A percentile compares a stretch with the other conserved stretches of the same genome.
These are phyloP conservation scores for Hirtodrosophila alboralis DNA, from an alignment of 2,888 invertebrate genomes.

Conservation along the genomic window DNA sequence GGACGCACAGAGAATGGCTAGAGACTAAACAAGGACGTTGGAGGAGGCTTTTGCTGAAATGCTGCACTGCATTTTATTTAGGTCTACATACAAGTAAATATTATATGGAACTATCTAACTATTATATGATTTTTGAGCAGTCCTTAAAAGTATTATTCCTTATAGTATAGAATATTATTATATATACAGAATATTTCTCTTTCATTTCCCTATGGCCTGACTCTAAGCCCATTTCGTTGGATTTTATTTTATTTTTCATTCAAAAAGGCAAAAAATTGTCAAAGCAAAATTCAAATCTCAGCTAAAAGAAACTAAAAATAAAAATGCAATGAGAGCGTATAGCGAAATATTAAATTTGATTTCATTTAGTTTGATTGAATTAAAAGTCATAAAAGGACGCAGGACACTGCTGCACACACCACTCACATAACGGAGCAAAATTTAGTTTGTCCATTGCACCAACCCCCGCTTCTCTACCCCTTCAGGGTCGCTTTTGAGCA, in stretches of 20 bases:
- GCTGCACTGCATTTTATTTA: not conserved
- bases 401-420: slow-evolving; percentile 1
- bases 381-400: slow-evolving; percentile 60
- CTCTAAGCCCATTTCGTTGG: slow-evolving; percentile 3
- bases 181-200: not conserved
- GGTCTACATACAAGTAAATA: not conserved
- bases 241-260: slow-evolving; percentile 23
- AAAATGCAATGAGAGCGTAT: slow-evolving; percentile 29
- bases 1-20: slow-evolving; percentile 31
- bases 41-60: not conserved
- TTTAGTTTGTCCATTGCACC: slow-evolving; percentile 43
- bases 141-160: too few species aligned
- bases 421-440: slow-evolving; percentile 42
- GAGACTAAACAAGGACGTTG: slow-evolving; percentile 28
- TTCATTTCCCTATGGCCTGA: not conserved
- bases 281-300: slow-evolving; percentile 32
- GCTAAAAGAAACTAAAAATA: too few species aligned
- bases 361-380: slow-evolving; percentile 69
- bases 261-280: slow-evolving; percentile 24
- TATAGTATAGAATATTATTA: too few species aligned
- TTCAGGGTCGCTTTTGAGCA: slow-evolving; percentile 58
- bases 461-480: not conserved
- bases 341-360: slow-evolving; percentile 41
- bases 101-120: too few species aligned
- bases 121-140: too few species aligned